Base-by-base conservation (phyloP, 2,797 vertebrate genomes). In the Hypotaenidia okinawae region DNA sequence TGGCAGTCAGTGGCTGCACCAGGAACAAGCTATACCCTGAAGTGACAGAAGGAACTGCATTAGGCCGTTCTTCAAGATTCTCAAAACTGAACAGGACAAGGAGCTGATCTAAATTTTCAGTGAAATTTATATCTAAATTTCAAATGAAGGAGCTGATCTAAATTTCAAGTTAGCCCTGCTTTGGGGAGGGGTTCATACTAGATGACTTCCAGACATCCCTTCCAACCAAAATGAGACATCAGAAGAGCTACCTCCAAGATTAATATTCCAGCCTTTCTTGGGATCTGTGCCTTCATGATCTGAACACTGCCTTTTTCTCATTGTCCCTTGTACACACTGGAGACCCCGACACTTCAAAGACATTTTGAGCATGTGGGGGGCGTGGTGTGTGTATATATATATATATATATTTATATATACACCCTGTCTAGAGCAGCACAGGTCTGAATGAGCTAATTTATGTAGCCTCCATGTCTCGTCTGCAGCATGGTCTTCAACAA, bases 381-480 rank as follows among this genome's bases (percentile, higher is more conserved):
- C n/a, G 28, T 14, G 11, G 28, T 17, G 9, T 13, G 5, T 13
- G 5, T 19, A 2, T 39, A 23, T 24, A 6, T 22, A 1, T 8
- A 8, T n/a, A 5, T 4, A 15, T 25, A 3, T 19, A 9, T 13
- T 11, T 6, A 33, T 10, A 49, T 3, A 33, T 3, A 18, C 2
- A 1, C 24, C 28, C 49, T 55, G 6, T 24, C 8, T 35, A n/a
- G 24, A 32, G 23, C 35, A 84, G 61, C 22, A 55, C 22, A 23
- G 16, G 5, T 86, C 54, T 80, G 10, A 1, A 25, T 67, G 33
- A 78, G 19, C 14, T 58, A 47, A 17, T 68, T 61, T 58, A 25
- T 0, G 0, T 11, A 37, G 27, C 8, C 3, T 91, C 30, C 14
- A 2, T 39, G 37, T 54, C 66, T 63, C 13, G 11, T 54, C 32